Base-by-base conservation (phyloP, 2,113 vertebrate genomes). In the Theristicus caerulescens region DNA sequence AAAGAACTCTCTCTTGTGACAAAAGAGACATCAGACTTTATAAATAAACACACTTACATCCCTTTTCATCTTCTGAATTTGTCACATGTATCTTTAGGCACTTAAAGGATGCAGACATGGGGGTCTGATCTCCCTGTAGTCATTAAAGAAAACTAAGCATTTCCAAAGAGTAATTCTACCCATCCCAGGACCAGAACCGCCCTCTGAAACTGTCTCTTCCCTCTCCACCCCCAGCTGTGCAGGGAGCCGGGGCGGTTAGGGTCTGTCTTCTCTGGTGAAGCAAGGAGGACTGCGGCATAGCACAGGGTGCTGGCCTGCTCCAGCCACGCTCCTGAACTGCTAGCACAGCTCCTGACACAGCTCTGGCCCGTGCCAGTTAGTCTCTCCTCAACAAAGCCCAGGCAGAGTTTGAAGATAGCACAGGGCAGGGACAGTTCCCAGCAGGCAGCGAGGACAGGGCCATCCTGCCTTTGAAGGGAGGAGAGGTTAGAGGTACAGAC, bases 171-270 rank as follows among this genome's bases (percentile, higher is more conserved):
- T 47, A 72, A 40, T 46, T 65, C 29, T 42, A 72, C 26, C 18
- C 58, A 32, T 10, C 26, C 59, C 31, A n/a, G 65, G 44, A 52
- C 51, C 51, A 61, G 29, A 88, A 54, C 11, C 36, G 44, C 38
- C 38, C 46, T 78, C 47, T 19, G 58, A 59, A 83, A 59, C 24
- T 6, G 20, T n/a, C 71, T 59, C 34, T 58, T 52, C n/a, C 27
- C 40, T 69, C 26, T 57, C 34, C 8, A 21, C 5, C 24, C 36
- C 13, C 16, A 6, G n/a, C 49, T 52, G 16, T 62, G 46, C 29
- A 52, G 57, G 64, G 11, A 64, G 10, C 26, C 0, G 3, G 16
- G 5, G 11, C 1, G 1, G 24, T 14, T 11, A 8, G 16, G 29
- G 38, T 77, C 31, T 40, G 64, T 19, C 57, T 64, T 55, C 55